Conservation (phyloP, 2,797 vertebrate genomes). For the Acipenser transmontanus region DNA sequence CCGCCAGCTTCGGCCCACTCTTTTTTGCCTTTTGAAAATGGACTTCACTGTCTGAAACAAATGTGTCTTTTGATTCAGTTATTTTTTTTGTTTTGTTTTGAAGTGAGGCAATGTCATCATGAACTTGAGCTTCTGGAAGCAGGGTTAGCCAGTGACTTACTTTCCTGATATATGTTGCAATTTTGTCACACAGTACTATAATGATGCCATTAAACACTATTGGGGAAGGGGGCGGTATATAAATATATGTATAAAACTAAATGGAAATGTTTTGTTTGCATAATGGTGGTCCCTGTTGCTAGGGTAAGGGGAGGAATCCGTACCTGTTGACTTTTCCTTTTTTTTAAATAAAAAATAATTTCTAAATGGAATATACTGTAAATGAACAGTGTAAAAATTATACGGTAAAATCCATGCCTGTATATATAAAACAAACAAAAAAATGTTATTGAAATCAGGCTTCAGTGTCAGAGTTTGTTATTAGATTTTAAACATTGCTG, state of each 20-base stretch:
- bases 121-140: slow-evolving; percentile 35
- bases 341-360: slow-evolving; percentile 68
- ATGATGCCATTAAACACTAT: slow-evolving; percentile 57
- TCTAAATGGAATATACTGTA: slow-evolving; percentile 70
- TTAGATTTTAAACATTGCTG: too few relatives aligned
- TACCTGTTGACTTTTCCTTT: slow-evolving; percentile 53
- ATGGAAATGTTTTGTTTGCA: slow-evolving; percentile 52
- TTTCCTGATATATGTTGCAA: slow-evolving; percentile 47
- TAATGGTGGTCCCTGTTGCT: slow-evolving; percentile 51
- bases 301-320: slow-evolving; percentile 66
- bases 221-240: slow-evolving; percentile 19
- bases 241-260: slow-evolving; percentile 30
- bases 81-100: slow-evolving; percentile 25
- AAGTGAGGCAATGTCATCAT: slow-evolving; percentile 30
- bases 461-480: too few relatives aligned
- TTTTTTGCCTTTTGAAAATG: slow-evolving; percentile 14
- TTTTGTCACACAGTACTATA: slow-evolving; percentile 55
- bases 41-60: slow-evolving; percentile 20
- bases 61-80: slow-evolving; percentile 3
- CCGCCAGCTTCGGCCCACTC: neutral
- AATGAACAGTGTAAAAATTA: slow-evolving; percentile 67
- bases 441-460: too few relatives aligned
- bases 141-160: slow-evolving; percentile 40
- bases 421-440: slow-evolving; percentile 26
- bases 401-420: slow-evolving; percentile 43